Base-by-base conservation (phyloP, 2,113 vertebrate species). In the Callipepla californica region DNA sequence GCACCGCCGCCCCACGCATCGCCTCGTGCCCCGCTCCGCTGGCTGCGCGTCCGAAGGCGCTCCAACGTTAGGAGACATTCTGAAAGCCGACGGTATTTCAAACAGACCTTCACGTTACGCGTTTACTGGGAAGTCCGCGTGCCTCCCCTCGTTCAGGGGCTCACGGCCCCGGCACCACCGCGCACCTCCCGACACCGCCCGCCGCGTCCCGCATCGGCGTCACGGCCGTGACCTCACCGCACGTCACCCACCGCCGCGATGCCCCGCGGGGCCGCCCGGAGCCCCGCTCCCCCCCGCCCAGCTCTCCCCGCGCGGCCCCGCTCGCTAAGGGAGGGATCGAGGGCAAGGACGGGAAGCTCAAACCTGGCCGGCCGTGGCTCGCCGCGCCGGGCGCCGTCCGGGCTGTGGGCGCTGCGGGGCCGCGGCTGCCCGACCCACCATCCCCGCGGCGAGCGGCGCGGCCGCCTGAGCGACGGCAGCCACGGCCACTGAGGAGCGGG, bases 401-500 rank as follows among this genome's bases (percentile, higher is more conserved):
- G 69, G 62, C 67, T 81, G 32, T 4, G 42, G 44, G 61, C 59
- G 19, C 32, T 25, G 45, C 34, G 19, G 30, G 32, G 50, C 50
- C 50, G 50, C 25, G 50, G 50, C 13, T 69, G 32, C 76, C 85
- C 80, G 84, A 72, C 75, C 93, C 84, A 26, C 50, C 78, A 53
- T 42, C 79, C 57, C 59, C 20, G 40, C 47, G 50, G 51, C 45
- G 50, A 65, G 81, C 50, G 50, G 50, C 12, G 25, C 50, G 50
- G 50, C 66, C 75, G 63, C 65, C 69, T 38, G 95, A 97, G 91
- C 80, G 97, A 91, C 95, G 59, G 95, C 85, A 25, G 5, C 47
- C 10, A 25, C 32, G 73, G 79, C 97, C 95, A 97, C 77, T 97
- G 67, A 74, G 65, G 36, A 44, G 53, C 28, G 5, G 18, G 28